These are phyloP conservation scores for Callyntrura sp. DNA, from an alignment of 2,888 invertebrate genomes.

Conservation along the genomic window DNA sequence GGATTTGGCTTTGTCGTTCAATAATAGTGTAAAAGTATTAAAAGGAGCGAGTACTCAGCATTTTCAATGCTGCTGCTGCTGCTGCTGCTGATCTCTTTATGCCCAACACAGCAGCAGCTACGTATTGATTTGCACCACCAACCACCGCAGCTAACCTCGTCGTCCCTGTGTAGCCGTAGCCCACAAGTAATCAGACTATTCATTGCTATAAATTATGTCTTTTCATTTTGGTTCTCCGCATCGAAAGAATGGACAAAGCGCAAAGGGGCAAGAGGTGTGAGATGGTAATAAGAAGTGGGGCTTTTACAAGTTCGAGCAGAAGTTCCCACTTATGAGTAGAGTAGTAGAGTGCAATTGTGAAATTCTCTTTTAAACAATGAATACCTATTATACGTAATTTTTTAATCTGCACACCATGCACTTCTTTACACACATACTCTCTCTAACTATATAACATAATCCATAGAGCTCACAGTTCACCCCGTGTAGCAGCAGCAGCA, in stretches of 20 bases:
- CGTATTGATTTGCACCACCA: constrained; percentile 26
- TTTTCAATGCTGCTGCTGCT: not conserved
- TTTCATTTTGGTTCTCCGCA: not conserved
- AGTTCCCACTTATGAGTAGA: no score
- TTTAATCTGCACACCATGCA: no score
- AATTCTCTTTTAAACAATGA: no score
- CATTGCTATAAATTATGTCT: not conserved
- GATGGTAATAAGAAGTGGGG: not conserved
- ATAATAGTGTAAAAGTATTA: not conserved
- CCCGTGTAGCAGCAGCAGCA: no score
- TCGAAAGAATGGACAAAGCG: constrained; percentile 7
- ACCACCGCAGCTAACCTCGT: not conserved
- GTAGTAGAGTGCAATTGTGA: no score
- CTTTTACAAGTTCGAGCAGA: not conserved
- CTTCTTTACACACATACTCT: not conserved
- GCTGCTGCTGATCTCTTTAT: not conserved
- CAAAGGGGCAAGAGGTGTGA: not conserved
- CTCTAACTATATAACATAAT: no score
- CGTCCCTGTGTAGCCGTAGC: no score
- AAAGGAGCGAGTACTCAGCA: not conserved
- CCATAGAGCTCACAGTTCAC: constrained; percentile 1
- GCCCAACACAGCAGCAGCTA: not conserved
- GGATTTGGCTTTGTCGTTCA: constrained; percentile 12
- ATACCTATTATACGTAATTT: no score
- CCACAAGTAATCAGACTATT: not conserved